Evolutionary conservation across 2,113 vertebrate genomes (phyloP), one percentile per base, ranked within the genome.

Genomic region (Eublepharis macularius): DNA sequence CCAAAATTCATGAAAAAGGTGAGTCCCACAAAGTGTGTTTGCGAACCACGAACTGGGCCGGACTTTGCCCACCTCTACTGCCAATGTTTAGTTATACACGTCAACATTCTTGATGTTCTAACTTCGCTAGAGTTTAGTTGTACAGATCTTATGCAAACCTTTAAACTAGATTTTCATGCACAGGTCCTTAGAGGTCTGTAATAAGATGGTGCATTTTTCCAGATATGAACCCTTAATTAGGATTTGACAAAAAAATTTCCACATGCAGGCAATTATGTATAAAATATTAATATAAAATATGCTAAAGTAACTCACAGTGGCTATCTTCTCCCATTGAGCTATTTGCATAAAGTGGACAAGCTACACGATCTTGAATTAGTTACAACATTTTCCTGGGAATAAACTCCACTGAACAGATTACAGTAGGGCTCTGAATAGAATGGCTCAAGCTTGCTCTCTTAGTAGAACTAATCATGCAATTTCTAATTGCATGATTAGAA

Each of bases 31-130:
- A n/a, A n/a, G n/a, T n/a, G n/a, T n/a, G n/a, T n/a, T n/a, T n/a
- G n/a, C n/a, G n/a, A n/a, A n/a, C n/a, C n/a, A n/a, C n/a, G n/a
- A n/a, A n/a, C n/a, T n/a, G n/a, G n/a, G n/a, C n/a, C n/a, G n/a
- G n/a, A n/a, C 49, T 51, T 51, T 13, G 12, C 49, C 11, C 14
- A 51, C 11, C 14, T 13, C 2, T 11, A 51, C 49, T 51, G 49
- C 49, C 49, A 51, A 13, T 7, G 49, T 51, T 13, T 13, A 51
- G 5, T 51, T 51, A 51, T 51, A 51, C 49, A 51, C 5, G 90
- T 90, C 87, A 92, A 87, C 87, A 90, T 93, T 92, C 89, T 85
- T 90, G 89, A 88, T 88, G 80, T 92, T 89, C 83, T 78, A 83
- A 91, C 78, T 86, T 93, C 76, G 24, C 51, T 73, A 19, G 89